Evolutionary conservation across 2,888 invertebrate genomes (phyloP).

Genomic region (Acanthoscelides obtectus): DNA sequence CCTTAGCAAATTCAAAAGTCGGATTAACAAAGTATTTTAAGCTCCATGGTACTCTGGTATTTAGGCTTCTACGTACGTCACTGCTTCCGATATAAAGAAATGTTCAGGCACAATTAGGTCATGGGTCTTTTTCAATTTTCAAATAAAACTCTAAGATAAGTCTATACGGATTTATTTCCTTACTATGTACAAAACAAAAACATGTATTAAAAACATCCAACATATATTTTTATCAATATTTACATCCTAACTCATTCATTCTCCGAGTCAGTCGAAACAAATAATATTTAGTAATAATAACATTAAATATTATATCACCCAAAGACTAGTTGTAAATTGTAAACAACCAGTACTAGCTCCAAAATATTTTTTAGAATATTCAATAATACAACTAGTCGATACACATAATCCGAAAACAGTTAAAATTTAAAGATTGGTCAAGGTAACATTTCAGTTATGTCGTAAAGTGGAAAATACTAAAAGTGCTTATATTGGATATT

Average conservation of each 20-base stretch:
- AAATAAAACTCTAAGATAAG: not conserved
- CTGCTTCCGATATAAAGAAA: no score
- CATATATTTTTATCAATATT: not conserved
- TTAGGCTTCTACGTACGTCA: no score
- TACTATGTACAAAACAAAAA: not conserved
- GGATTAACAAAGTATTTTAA: no score
- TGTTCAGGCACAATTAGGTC: no score
- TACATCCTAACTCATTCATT: not conserved
- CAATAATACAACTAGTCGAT: not conserved
- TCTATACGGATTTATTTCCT: not conserved
- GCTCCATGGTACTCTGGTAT: no score
- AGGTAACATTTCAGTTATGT: not conserved
- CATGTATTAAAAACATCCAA: not conserved
- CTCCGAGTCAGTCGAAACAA: not conserved
- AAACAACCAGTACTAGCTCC: not conserved
- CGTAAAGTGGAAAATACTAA: not conserved
- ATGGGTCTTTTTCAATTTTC: not conserved
- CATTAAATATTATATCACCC: not conserved
- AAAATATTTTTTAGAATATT: not conserved
- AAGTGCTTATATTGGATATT: not conserved
- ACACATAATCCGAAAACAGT: not conserved
- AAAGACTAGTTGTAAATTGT: not conserved
- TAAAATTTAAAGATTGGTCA: not conserved
- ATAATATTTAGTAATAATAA: not conserved
- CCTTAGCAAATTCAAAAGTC: no score